phyloP scores from a whole-genome alignment of 2,797 vertebrate genomes.

The Rachycentron canadum region DNA sequence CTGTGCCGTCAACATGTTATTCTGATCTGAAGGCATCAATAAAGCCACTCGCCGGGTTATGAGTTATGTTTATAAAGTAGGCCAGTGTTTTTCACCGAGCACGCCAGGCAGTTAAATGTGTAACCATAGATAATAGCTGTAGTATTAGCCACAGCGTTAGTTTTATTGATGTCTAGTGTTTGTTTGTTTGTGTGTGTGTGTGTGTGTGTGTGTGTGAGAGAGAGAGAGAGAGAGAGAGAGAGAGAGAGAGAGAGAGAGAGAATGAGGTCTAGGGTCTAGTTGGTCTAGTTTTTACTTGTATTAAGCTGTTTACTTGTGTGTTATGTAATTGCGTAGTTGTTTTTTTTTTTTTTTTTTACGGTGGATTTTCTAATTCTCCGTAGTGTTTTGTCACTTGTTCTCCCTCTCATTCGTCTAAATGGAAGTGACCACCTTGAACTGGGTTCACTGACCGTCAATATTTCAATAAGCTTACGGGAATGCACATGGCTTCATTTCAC shows the following conservation, averaged over 20 bases:
- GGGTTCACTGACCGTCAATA: conserved; percentile 15
- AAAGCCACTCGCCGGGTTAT: conserved; percentile 31
- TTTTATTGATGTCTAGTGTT: conserved; percentile 9
- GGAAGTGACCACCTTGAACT: conserved; percentile 20
- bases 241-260: no score
- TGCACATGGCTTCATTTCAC: conserved; percentile 17
- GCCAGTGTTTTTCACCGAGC: conserved; percentile 7
- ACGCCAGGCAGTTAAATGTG: conserved; percentile 9
- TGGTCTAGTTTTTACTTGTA: not conserved
- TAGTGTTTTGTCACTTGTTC: not conserved
- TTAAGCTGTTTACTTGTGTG: not conserved
- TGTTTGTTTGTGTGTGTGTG: no score
- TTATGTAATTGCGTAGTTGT: no score
- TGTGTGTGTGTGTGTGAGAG: not conserved
- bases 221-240: no score
- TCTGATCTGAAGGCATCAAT: conserved; percentile 31
- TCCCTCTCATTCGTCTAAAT: not conserved
- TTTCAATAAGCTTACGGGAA: conserved; percentile 27
- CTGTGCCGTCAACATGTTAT: conserved; percentile 37
- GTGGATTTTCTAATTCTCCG: not conserved
- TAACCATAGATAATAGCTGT: conserved; percentile 24
- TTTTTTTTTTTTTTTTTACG: not conserved
- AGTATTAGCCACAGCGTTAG: conserved; percentile 22
- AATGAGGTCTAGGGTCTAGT: no score
- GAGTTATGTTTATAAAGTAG: conserved; percentile 45